Base-by-base conservation (phyloP, 2,888 invertebrate genomes). In the Meiosimyza platycephala region DNA sequence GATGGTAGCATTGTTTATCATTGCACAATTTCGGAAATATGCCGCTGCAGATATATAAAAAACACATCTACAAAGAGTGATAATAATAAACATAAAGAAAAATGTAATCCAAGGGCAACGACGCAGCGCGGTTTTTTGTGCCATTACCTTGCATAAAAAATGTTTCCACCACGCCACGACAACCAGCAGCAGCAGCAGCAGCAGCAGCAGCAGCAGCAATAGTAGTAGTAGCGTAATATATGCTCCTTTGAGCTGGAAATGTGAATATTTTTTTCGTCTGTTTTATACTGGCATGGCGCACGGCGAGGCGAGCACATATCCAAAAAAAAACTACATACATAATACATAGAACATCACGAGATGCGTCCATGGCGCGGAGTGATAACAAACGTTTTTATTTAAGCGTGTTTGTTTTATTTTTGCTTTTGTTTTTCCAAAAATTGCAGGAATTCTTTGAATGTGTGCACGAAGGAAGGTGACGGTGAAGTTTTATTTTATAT, bases 21-120 rank as follows among this genome's bases (percentile, higher is more conserved):
- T 72, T 70, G 64, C 68, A 69, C 18, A 12, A 73, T 22, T 51
- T 64, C 67, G 55, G 73, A 71, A 54, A 69, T 73, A 66, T 68
- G 66, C 69, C 40, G 57, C 48, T 63, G 54, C 48, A 22, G 33
- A 7, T 55, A 60, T 60, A 18, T 22, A 64, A 48, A 71, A 51
- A 66, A 13, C 62, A 66, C 57, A 70, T 16, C 62, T 67, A 75
- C 65, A 73, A 57, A 48, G 47, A 67, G 67, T 70, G 65, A 16
- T 68, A 68, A 68, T 18, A 68, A 59, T 69, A 47, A 59, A 55
- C 28, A 65, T 65, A 65, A 65, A 28, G 28, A 40, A 33, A 33
- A 55, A 55, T 11, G 54, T 65, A 65, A 65, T 15, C 33, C 62
- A 62, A 71, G 62, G 55, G 64, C 68, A 57, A 68, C 11, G 48